Evolutionary conservation across 2,888 invertebrate genomes (phyloP).

Genomic region (Amblyjoppa proteus): DNA sequence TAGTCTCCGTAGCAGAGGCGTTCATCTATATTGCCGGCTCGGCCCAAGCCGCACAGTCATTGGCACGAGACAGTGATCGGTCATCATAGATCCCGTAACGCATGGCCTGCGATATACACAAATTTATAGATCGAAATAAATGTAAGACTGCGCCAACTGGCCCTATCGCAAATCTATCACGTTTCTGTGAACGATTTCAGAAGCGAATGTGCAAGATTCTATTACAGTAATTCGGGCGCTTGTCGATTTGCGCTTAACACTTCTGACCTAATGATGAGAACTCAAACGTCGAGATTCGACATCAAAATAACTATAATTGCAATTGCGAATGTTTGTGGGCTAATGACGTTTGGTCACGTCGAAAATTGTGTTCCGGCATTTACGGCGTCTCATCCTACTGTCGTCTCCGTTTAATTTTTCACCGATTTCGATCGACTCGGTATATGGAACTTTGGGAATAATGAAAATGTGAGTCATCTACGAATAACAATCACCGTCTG

Average conservation of each 20-base stretch:
- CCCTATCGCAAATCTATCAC: not conserved
- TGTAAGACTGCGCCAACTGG: not conserved
- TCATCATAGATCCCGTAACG: not conserved
- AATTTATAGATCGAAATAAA: not conserved
- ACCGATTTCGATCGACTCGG: not conserved
- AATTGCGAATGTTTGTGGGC: too few relatives aligned
- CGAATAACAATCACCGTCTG: not conserved
- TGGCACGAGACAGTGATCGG: conserved; percentile 2
- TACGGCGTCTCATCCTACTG: too few relatives aligned
- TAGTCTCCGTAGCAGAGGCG: conserved; percentile 4
- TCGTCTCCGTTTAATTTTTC: too few relatives aligned
- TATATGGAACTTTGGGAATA: not conserved
- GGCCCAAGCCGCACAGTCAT: conserved; percentile 9
- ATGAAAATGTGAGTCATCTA: not conserved
- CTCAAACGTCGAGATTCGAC: too few relatives aligned
- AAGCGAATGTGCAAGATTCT: too few relatives aligned
- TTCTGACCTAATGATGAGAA: too few relatives aligned
- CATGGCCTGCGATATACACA: not conserved
- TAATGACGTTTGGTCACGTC: too few relatives aligned
- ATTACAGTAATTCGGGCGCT: too few relatives aligned
- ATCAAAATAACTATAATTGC: too few relatives aligned
- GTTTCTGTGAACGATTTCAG: not conserved
- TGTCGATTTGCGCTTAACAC: too few relatives aligned
- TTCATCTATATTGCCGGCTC: conserved; percentile 8
- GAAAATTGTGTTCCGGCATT: too few relatives aligned